A percentile compares a stretch with the other conserved stretches of the same genome.
These are phyloP conservation scores for Rissa tridactyla DNA, from an alignment of 2,113 vertebrate genomes.

Conservation along the genomic window DNA sequence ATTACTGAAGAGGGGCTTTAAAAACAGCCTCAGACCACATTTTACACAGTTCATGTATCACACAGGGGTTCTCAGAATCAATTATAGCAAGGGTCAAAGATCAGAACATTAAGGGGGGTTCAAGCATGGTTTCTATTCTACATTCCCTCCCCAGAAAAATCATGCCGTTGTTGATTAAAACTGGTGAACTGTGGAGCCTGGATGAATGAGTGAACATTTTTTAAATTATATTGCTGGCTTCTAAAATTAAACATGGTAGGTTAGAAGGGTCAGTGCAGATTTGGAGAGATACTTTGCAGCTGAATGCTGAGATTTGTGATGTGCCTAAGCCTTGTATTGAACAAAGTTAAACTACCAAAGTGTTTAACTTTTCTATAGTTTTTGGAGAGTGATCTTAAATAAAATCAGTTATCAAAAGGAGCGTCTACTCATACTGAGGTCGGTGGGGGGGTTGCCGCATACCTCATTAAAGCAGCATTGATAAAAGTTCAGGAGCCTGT, in stretches of 20 bases:
- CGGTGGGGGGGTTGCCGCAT: not conserved
- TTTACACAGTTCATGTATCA: conserved; percentile 59
- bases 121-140: not conserved
- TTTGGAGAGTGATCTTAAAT: not conserved
- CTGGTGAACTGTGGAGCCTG: not conserved
- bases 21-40: conserved; percentile 29
- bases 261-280: not conserved
- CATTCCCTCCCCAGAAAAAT: conserved; percentile 23
- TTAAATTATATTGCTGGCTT: not conserved
- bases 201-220: conserved; percentile 49
- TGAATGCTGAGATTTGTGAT: not conserved
- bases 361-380: not conserved
- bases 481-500: not conserved
- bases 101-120: not conserved
- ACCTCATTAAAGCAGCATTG: not conserved
- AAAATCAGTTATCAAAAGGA: not conserved
- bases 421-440: not conserved
- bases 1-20: conserved; percentile 6
- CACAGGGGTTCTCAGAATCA: conserved; percentile 44
- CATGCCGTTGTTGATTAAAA: not conserved
- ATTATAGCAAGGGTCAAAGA: conserved; percentile 57
- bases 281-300: not conserved
- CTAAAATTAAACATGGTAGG: not conserved
- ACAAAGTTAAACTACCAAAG: not conserved
- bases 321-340: not conserved